Evolutionary conservation across 1,140 invertebrate genomes (phyloP).

Genomic region (Colletes latitarsis): DNA sequence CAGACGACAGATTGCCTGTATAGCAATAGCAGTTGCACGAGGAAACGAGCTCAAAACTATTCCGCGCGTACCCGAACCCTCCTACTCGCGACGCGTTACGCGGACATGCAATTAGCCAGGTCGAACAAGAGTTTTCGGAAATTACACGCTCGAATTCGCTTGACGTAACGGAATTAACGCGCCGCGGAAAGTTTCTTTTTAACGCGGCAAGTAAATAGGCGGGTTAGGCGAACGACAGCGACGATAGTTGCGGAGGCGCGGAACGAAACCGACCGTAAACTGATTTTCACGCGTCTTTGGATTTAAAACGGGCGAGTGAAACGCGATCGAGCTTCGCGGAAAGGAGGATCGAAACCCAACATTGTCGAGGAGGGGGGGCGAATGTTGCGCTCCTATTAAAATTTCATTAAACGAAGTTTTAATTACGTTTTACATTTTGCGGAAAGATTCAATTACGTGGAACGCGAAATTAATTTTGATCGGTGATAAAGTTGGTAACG

Average conservation of each 20-base stretch:
- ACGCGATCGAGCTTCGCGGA: not conserved
- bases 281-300: not conserved
- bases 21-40: not conserved
- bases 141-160: slow-evolving; percentile 31
- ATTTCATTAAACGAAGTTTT: not conserved
- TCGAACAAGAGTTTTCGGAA: slow-evolving; percentile 46
- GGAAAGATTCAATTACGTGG: not conserved
- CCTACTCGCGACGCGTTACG: slow-evolving; percentile 14
- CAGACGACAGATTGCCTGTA: slow-evolving; percentile 43
- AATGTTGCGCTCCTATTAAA: not conserved
- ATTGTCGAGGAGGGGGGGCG: too few relatives aligned
- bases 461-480: not conserved
- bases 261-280: not conserved
- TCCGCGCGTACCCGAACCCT: not conserved
- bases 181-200: slow-evolving; percentile 38
- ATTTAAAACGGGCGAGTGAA: not conserved
- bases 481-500: not conserved
- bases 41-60: slow-evolving; percentile 58
- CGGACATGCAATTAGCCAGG: slow-evolving; percentile 47
- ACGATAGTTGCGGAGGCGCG: not conserved
- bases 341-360: not conserved
- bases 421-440: not conserved
- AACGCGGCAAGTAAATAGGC: not conserved
- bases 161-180: not conserved
- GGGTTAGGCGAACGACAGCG: not conserved